These are phyloP conservation scores for Drosophila gaucha DNA, from an alignment of 2,888 invertebrate genomes.

Conservation along the genomic window DNA sequence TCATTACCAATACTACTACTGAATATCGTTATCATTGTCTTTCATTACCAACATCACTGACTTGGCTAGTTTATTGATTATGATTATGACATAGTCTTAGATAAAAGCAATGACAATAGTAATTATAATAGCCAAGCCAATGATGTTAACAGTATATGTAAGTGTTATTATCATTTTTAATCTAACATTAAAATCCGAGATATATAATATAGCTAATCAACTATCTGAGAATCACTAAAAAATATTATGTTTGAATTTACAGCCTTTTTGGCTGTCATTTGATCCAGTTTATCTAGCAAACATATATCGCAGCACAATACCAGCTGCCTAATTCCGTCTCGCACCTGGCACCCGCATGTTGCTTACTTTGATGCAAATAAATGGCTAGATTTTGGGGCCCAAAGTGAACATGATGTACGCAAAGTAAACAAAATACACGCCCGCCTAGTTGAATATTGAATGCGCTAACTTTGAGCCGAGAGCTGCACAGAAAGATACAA, in stretches of 20 bases:
- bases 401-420: conserved; percentile 33
- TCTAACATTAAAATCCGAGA: neutral
- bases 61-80: too few species aligned
- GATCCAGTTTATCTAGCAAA: conserved; percentile 23
- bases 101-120: too few species aligned
- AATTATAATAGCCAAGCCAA: too few species aligned
- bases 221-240: neutral
- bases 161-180: neutral
- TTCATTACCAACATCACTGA: too few species aligned
- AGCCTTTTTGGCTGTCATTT: conserved; percentile 12
- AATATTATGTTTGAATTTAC: conserved; percentile 14
- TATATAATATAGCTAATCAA: neutral
- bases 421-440: conserved; percentile 49
- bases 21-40: too few species aligned
- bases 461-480: conserved; percentile 20
- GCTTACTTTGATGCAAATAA: conserved; percentile 54
- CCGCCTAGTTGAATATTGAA: conserved; percentile 29
- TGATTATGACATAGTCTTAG: too few species aligned
- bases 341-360: conserved; percentile 35
- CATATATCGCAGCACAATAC: neutral
- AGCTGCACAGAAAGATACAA: conserved; percentile 42
- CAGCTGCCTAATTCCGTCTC: too few species aligned
- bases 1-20: too few species aligned
- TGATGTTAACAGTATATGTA: too few species aligned
- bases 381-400: conserved; percentile 37